phyloP scores from a whole-genome alignment of 2,113 vertebrate genomes.

The Taxidea taxus region DNA sequence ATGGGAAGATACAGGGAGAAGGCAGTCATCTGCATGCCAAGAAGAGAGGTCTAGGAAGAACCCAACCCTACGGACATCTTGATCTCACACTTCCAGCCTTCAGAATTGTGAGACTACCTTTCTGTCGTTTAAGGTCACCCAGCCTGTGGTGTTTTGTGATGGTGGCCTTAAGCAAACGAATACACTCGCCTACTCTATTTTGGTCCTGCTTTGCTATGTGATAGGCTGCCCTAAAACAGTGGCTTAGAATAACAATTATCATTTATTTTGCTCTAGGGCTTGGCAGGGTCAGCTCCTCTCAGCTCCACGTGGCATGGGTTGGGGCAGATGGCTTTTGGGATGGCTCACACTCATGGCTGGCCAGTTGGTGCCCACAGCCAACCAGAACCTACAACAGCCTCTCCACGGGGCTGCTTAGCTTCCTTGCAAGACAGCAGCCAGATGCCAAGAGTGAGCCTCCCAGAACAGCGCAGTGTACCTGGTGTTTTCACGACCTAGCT shows the following conservation, averaged over 20 bases:
- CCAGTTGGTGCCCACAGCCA: not conserved
- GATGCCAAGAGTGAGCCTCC: not conserved
- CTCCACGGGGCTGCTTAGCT: accelerated
- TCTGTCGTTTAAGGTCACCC: not conserved
- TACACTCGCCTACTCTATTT: not conserved
- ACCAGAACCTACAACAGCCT: not conserved
- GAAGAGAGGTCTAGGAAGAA: not conserved
- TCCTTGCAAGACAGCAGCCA: not conserved
- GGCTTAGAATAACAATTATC: not conserved
- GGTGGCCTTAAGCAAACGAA: not conserved
- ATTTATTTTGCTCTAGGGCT: not conserved
- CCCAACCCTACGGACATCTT: not conserved
- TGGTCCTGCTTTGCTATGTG: not conserved
- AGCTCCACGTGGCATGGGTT: not conserved
- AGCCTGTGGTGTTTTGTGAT: not conserved
- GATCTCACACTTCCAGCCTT: not conserved
- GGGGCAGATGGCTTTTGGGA: not conserved
- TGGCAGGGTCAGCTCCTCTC: not conserved
- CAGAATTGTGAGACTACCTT: not conserved
- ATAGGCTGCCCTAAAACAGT: not conserved
- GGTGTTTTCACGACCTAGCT: not conserved
- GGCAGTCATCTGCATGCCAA: accelerated
- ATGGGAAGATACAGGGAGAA: accelerated
- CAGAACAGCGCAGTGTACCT: not conserved
- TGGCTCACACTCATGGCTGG: not conserved